A percentile compares a stretch with the other conserved stretches of the same genome.
Evolutionary conservation across 2,113 vertebrate species (phyloP).

Genomic region (Pachypanchax playfairii): DNA sequence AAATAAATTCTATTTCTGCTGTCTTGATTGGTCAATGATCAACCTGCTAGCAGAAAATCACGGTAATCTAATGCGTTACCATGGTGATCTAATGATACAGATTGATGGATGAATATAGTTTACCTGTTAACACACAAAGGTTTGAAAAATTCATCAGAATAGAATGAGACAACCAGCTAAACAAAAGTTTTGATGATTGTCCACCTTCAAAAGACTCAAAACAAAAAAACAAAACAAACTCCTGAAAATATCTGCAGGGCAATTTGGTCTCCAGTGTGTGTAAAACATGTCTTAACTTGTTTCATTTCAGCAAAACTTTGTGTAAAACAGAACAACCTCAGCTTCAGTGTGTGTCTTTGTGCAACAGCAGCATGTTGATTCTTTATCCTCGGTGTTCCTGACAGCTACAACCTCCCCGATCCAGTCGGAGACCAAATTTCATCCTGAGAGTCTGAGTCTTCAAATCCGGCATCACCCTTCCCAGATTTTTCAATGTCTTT

Average conservation of each 20-base stretch:
- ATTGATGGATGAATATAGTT: too few relatives aligned
- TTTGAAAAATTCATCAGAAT: not conserved
- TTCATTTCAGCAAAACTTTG: conserved; percentile 7
- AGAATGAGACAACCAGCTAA: not conserved
- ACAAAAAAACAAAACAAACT: not conserved
- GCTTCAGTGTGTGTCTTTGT: not conserved
- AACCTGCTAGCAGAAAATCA: not conserved
- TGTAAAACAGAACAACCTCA: not conserved
- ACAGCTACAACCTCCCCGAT: not conserved
- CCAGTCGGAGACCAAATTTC: conserved; percentile 38
- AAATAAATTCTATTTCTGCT: not conserved
- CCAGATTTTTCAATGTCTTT: not conserved
- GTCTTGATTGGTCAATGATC: not conserved
- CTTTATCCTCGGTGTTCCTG: not conserved
- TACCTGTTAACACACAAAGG: conserved; percentile 12
- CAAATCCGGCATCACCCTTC: not conserved
- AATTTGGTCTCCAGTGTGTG: not conserved
- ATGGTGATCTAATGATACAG: not conserved
- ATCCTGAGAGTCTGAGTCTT: conserved; percentile 65
- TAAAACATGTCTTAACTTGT: not conserved
- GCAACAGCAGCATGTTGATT: not conserved
- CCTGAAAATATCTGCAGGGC: not conserved
- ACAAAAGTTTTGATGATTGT: conserved; percentile 1
- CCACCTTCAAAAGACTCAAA: not conserved
- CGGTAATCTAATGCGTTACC: not conserved